phyloP scores from a whole-genome alignment of 2,797 vertebrate genomes.

The Vireo griseus region DNA sequence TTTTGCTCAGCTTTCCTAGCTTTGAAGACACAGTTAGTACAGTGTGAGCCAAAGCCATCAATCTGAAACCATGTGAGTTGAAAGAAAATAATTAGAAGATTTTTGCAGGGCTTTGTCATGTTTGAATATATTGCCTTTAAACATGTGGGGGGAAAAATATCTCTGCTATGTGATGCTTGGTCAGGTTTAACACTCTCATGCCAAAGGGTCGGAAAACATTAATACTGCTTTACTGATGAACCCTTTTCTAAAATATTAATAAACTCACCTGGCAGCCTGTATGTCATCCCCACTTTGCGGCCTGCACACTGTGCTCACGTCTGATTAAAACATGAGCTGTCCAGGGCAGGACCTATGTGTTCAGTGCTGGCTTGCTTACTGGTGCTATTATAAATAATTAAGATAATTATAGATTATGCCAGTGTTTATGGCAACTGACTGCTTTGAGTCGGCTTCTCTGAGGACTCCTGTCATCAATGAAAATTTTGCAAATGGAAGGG shows the following conservation, averaged over 20 bases:
- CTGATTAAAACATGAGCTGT: constrained; percentile 40
- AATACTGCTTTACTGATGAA: not conserved
- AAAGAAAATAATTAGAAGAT: not conserved
- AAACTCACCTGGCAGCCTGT: constrained; percentile 16
- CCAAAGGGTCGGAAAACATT: not conserved
- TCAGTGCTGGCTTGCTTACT: constrained; percentile 31
- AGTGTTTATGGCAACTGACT: constrained; percentile 41
- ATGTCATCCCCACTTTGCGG: not conserved
- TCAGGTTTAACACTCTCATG: not conserved
- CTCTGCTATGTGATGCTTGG: not conserved
- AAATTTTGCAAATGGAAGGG: constrained; percentile 39
- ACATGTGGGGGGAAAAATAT: fast-evolving
- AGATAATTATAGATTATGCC: constrained; percentile 39
- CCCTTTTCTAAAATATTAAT: constrained; percentile 15
- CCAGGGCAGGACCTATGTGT: not conserved
- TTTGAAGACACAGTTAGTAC: not conserved
- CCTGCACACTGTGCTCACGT: not conserved
- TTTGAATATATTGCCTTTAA: not conserved
- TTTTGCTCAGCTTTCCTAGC: not conserved
- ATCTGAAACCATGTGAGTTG: not conserved
- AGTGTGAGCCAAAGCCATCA: not conserved
- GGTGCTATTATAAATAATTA: constrained; percentile 62
- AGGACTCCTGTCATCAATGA: constrained; percentile 42
- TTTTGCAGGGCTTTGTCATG: not conserved
- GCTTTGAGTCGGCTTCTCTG: constrained; percentile 24